Evolutionary conservation across 1,140 invertebrate genomes (phyloP).

Genomic region (Notospermus geniculatus): DNA sequence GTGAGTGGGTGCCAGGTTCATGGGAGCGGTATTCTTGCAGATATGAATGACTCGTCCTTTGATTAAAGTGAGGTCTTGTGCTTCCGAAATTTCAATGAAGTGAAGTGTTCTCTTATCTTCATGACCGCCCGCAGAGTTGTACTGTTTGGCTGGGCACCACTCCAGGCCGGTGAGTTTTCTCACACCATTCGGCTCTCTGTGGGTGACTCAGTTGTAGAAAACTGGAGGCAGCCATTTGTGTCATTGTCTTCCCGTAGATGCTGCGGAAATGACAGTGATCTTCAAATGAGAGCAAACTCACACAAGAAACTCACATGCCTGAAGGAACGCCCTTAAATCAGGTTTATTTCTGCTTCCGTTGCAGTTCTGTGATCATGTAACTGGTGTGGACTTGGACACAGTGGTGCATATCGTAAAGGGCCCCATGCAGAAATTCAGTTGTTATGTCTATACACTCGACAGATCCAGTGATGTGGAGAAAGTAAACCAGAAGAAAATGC

Average conservation of each 20-base stretch:
- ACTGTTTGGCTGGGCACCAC: neutral
- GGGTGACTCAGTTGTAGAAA: too few relatives aligned
- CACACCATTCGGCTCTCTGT: too few relatives aligned
- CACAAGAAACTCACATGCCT: neutral
- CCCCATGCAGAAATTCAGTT: conserved; percentile 8
- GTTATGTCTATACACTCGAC: conserved; percentile 17
- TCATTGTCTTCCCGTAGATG: too few relatives aligned
- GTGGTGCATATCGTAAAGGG: conserved; percentile 16
- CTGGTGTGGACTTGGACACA: conserved; percentile 13
- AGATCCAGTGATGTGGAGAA: conserved; percentile 4
- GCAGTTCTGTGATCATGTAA: conserved; percentile 13
- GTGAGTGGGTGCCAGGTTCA: conserved; percentile 15
- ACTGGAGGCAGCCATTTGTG: too few relatives aligned
- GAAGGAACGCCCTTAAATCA: too few relatives aligned
- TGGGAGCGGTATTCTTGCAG: neutral
- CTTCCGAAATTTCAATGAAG: neutral
- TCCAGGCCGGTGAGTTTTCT: neutral
- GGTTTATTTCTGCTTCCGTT: neutral
- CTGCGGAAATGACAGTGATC: neutral
- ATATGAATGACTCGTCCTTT: neutral
- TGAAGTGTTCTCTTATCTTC: too few relatives aligned
- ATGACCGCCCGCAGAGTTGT: too few relatives aligned
- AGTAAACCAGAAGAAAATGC: neutral
- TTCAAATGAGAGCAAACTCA: neutral
- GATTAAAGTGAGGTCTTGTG: neutral